These are phyloP conservation scores for Phlogophora meticulosa DNA, from an alignment of 2,888 invertebrate genomes.

Conservation along the genomic window DNA sequence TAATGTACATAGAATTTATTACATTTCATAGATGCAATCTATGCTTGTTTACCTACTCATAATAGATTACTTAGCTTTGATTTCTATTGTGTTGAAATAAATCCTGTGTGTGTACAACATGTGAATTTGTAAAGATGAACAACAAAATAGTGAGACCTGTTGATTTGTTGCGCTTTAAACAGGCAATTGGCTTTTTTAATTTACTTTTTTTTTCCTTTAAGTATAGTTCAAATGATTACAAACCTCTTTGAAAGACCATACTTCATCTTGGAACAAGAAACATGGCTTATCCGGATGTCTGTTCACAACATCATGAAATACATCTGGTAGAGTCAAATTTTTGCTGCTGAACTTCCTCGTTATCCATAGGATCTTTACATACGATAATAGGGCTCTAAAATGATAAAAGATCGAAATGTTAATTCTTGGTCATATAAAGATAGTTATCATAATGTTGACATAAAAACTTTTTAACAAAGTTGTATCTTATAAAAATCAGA, in stretches of 20 bases:
- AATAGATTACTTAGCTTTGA: constrained; percentile 7
- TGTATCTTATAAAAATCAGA: not conserved
- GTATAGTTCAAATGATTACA: constrained; percentile 38
- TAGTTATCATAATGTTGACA: not conserved
- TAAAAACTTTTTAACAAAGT: not conserved
- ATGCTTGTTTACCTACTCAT: constrained; percentile 1
- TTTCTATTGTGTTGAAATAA: constrained; percentile 53
- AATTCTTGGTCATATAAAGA: not conserved
- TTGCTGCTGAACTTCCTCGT: constrained; percentile 93
- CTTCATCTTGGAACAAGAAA: constrained; percentile 95
- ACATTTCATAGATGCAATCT: not conserved
- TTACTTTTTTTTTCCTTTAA: not conserved
- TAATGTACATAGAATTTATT: constrained; percentile 5
- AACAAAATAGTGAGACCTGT: constrained; percentile 19
- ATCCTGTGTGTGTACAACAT: constrained; percentile 42
- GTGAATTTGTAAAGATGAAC: constrained; percentile 50
- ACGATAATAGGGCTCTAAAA: constrained; percentile 94
- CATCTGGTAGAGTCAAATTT: constrained; percentile 94
- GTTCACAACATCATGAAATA: constrained; percentile 94
- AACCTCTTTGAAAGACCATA: constrained; percentile 96
- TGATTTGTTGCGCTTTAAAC: not conserved
- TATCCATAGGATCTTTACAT: constrained; percentile 92
- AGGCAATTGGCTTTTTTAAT: no score
- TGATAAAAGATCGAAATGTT: constrained; percentile 18
- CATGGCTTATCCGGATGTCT: constrained; percentile 96